A percentile compares a stretch with the other conserved stretches of the same genome.
These are phyloP conservation scores for Frankliniella fusca DNA, from an alignment of 2,888 invertebrate species.

Conservation along the genomic window DNA sequence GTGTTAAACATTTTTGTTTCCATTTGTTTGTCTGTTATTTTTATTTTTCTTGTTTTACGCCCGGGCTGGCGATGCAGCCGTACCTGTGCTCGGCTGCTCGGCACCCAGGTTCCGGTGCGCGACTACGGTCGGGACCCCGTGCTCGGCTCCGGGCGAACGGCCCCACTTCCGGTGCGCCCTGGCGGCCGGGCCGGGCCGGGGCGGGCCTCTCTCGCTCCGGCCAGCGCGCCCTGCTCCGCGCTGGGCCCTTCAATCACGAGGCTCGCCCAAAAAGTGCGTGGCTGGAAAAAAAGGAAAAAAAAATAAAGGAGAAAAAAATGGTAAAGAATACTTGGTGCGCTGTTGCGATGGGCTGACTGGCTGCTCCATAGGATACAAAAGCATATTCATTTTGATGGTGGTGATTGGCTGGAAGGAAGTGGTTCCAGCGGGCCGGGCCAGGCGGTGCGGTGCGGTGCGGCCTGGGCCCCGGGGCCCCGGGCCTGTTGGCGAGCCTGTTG, in stretches of 20 bases:
- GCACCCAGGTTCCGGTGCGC: background rate
- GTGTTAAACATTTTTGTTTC: background rate
- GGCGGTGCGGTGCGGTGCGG: background rate
- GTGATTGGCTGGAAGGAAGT: conserved; percentile 27
- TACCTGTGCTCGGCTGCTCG: background rate
- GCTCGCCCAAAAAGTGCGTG: background rate
- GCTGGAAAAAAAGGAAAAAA: background rate
- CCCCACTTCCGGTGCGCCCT: conserved; percentile 7
- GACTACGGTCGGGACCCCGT: background rate
- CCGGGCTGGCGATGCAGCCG: background rate
- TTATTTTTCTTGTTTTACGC: background rate
- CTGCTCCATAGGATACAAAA: conserved; percentile 5
- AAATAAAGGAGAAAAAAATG: background rate
- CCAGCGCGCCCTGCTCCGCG: background rate
- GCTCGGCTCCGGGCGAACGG: conserved; percentile 21
- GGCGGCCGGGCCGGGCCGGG: background rate
- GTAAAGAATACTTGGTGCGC: background rate
- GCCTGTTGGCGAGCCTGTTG: background rate
- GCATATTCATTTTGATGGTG: conserved; percentile 20
- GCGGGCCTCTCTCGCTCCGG: background rate
- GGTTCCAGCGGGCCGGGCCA: background rate
- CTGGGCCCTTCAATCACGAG: conserved; percentile 10
- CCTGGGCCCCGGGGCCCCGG: background rate
- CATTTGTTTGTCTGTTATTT: background rate
- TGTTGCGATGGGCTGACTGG: background rate